A percentile compares a stretch with the other conserved stretches of the same genome.
Evolutionary conservation across 2,113 vertebrate species (phyloP).

Genomic region (Pluvialis apricaria): DNA sequence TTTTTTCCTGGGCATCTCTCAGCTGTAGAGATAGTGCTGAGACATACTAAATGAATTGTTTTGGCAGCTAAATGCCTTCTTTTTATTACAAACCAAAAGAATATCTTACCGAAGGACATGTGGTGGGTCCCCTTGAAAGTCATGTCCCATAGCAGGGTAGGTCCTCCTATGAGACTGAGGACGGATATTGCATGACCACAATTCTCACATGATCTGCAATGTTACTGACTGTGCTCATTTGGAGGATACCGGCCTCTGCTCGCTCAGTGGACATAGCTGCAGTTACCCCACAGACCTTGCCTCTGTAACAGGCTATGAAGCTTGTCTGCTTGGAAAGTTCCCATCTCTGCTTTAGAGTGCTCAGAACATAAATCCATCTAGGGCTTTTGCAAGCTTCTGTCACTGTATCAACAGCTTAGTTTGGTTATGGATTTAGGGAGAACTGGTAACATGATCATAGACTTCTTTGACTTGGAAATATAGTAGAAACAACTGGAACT

Average conservation of each 20-base stretch:
- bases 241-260: background rate
- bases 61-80: background rate
- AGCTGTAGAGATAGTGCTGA: background rate
- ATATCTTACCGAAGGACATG: background rate
- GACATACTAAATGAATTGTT: background rate
- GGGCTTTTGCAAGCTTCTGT: background rate
- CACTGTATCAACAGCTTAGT: background rate
- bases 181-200: background rate
- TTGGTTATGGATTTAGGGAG: background rate
- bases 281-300: background rate
- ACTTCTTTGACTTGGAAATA: background rate
- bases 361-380: background rate
- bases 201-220: background rate
- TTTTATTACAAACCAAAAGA: background rate
- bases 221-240: background rate
- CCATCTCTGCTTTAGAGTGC: background rate
- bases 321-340: background rate
- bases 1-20: background rate
- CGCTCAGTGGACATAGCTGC: fast-evolving
- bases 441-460: background rate
- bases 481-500: background rate
- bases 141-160: background rate
- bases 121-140: background rate
- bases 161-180: background rate
- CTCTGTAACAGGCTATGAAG: background rate